A percentile compares a stretch with the other conserved stretches of the same genome.
Conservation (phyloP, 1,140 invertebrate genomes). For the Calosoma granatense region DNA sequence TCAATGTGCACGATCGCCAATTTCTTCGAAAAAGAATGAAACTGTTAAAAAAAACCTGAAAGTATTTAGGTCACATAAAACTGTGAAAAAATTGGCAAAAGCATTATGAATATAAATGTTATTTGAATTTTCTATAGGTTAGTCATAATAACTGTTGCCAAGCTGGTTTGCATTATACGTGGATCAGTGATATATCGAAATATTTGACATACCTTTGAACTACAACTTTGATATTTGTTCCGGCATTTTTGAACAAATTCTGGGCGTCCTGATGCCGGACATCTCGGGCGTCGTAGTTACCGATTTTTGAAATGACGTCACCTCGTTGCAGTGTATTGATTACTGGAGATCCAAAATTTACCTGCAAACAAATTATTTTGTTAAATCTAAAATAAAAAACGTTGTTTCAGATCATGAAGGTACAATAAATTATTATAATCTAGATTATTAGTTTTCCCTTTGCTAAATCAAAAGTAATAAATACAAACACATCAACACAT, state of each 20-base stretch:
- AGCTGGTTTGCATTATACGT: too few species aligned
- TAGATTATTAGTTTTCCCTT: slow-evolving; percentile 7
- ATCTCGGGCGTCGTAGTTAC: slow-evolving; percentile 73
- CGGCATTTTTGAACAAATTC: slow-evolving; percentile 75
- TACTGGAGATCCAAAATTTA: slow-evolving; percentile 56
- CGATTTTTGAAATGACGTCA: slow-evolving; percentile 82
- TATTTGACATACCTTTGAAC: slow-evolving; percentile 46
- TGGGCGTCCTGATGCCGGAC: slow-evolving; percentile 85
- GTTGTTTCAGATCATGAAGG: slow-evolving; percentile 4
- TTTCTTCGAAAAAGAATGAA: too few species aligned
- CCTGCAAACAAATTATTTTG: slow-evolving; percentile 42
- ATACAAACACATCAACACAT: too few species aligned
- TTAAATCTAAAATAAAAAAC: too few species aligned
- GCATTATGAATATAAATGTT: not conserved
- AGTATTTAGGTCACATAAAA: slow-evolving; percentile 3
- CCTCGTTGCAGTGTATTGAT: slow-evolving; percentile 74
- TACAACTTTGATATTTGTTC: slow-evolving; percentile 51
- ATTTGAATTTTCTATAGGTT: too few species aligned
- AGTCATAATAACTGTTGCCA: too few species aligned
- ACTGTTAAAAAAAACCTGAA: not conserved
- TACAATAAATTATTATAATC: slow-evolving; percentile 7
- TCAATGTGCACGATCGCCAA: too few species aligned
- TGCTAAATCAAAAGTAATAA: too few species aligned
- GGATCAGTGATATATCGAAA: too few species aligned
- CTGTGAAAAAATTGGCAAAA: not conserved